A percentile compares a stretch with the other conserved stretches of the same genome.
These are phyloP conservation scores for Sitta europaea DNA, from an alignment of 2,113 vertebrate genomes.

Conservation along the genomic window DNA sequence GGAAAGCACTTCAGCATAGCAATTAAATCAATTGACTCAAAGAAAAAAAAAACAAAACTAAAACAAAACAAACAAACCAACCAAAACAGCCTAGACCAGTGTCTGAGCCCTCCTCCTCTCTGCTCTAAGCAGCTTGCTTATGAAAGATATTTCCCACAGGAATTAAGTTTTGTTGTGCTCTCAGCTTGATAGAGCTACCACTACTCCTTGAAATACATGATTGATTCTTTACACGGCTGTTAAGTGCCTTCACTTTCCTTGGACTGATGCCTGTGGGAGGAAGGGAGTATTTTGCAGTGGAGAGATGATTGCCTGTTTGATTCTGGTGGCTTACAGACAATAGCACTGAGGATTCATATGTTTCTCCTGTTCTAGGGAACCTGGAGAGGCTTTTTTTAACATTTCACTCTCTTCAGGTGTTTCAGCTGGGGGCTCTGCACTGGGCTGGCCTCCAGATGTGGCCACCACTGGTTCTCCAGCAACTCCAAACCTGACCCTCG, in stretches of 20 bases:
- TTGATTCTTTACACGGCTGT: slow-evolving; percentile 62
- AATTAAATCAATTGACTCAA: slow-evolving; percentile 31
- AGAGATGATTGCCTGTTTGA: slow-evolving; percentile 55
- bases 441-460: background rate
- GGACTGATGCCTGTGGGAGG: slow-evolving; percentile 63
- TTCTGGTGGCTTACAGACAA: slow-evolving; percentile 43
- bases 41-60: background rate
- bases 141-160: slow-evolving; percentile 55
- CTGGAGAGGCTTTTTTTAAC: background rate
- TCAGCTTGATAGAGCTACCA: slow-evolving; percentile 38
- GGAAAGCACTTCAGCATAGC: slow-evolving; percentile 9
- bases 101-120: slow-evolving; percentile 20
- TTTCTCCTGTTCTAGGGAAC: background rate
- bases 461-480: background rate
- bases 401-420: background rate
- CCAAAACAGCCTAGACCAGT: background rate
- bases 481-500: background rate
- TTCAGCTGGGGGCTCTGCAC: background rate
- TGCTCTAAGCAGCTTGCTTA: slow-evolving; percentile 28
- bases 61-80: background rate
- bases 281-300: slow-evolving; percentile 43
- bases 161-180: slow-evolving; percentile 60
- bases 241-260: slow-evolving; percentile 61
- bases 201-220: slow-evolving; percentile 63
- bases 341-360: slow-evolving; percentile 9